Base-by-base conservation (phyloP, 1,140 invertebrate species). In the Nasonia vitripennis region DNA sequence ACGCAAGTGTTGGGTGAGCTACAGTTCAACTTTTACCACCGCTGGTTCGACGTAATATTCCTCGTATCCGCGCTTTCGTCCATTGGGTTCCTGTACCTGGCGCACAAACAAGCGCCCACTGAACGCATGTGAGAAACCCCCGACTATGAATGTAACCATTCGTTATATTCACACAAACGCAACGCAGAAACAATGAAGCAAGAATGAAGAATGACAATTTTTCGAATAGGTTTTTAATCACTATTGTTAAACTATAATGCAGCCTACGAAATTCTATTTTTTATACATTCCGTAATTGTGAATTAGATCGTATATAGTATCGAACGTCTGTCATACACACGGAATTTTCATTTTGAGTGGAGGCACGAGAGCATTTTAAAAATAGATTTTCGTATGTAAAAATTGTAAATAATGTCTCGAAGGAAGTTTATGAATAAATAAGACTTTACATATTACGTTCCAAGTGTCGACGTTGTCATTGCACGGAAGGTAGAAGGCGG, bases 11-110 rank as follows among this genome's bases (percentile, higher is more conserved):
- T 99, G 0, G 99, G 99, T 10, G 98, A 99, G 92, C 93, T 99
- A 81, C 98, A 99, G 92, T 99, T 99, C 90, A 99, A 98, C 92
- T 99, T 99, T 94, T 99, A 99, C 92, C 99, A 99, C 93, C 95
- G 99, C 78, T 99, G 99, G 99, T 99, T 99, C 94, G 99, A 99
- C 94, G 98, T 99, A 0, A 99, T 99, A 92, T 99, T 99, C 93
- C 95, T 99, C 78, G 96, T 99, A 45, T 99, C 98, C 89, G 99
- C 99, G 1, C 92, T 99, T 70, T 98, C 98, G 31, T 99, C 98
- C 87, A 99, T 99, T 91, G 96, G 97, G 86, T 99, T 99, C 89
- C 94, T 99, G 37, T 99, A 99, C 94, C 94, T 99, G 80, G 98
- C 98, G 23, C 98, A 98, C 91, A 98, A 98, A 90, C 96, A 97